These are phyloP conservation scores for Myopa testacea DNA, from an alignment of 2,888 invertebrate genomes.

Conservation along the genomic window DNA sequence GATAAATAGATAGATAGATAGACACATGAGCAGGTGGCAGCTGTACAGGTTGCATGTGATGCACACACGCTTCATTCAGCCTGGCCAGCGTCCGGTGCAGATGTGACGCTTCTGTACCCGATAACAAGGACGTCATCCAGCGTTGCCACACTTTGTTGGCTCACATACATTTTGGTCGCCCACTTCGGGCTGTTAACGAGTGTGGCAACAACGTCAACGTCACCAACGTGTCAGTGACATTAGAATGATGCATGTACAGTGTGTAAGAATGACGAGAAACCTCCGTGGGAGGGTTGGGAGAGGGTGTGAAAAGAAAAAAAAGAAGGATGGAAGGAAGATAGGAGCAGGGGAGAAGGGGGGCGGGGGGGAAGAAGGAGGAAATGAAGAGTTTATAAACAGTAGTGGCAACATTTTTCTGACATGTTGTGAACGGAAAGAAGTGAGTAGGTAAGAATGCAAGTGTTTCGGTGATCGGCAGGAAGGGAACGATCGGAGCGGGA, in stretches of 20 bases:
- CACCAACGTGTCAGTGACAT: neutral
- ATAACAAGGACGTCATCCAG: conserved; percentile 21
- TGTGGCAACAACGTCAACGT: conserved; percentile 2
- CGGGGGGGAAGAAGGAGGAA: neutral
- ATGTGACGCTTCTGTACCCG: neutral
- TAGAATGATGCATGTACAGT: conserved; percentile 10
- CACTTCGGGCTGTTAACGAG: neutral
- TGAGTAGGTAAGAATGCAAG: neutral
- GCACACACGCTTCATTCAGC: neutral
- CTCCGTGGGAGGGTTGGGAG: too few species aligned
- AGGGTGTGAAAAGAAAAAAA: neutral
- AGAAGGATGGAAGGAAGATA: neutral
- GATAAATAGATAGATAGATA: neutral
- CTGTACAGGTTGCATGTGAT: conserved; percentile 6
- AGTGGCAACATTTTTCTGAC: neutral
- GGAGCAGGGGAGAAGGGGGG: neutral
- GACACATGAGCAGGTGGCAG: conserved; percentile 5
- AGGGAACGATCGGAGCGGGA: too few species aligned
- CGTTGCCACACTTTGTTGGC: conserved; percentile 26
- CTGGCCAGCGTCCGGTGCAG: conserved; percentile 7
- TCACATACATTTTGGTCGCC: conserved; percentile 5
- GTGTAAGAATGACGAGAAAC: too few species aligned
- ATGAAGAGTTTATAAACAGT: neutral
- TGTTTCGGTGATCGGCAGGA: neutral
- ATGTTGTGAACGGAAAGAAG: neutral